A percentile compares a stretch with the other conserved stretches of the same genome.
phyloP scores from a whole-genome alignment of 2,797 vertebrate species.

The Bradypus variegatus region DNA sequence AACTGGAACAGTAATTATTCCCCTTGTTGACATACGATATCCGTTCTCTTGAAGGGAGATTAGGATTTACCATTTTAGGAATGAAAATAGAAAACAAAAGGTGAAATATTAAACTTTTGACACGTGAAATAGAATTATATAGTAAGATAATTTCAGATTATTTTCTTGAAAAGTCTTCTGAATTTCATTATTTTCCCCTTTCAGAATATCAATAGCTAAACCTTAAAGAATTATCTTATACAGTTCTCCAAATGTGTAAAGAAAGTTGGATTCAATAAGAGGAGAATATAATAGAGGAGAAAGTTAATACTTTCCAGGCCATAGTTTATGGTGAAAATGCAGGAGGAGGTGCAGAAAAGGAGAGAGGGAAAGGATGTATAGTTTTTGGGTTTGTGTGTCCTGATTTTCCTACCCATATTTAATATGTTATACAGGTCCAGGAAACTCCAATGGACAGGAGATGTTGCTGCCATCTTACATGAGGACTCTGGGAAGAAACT shows the following conservation, averaged over 20 bases:
- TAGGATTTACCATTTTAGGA: slow-evolving; percentile 18
- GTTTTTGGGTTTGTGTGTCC: neutral
- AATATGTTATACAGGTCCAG: neutral
- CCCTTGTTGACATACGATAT: slow-evolving; percentile 1
- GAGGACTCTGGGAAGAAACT: neutral
- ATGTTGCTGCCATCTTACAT: neutral
- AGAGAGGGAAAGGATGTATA: neutral
- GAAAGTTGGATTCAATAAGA: neutral
- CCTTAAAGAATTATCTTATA: neutral
- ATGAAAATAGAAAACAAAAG: slow-evolving; percentile 5
- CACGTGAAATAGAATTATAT: neutral
- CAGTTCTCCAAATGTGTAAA: neutral
- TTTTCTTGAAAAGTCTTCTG: neutral
- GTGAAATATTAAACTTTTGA: neutral
- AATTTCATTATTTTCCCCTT: neutral
- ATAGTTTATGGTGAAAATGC: neutral
- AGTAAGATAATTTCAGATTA: neutral
- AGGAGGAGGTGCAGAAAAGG: neutral
- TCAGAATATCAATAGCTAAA: neutral
- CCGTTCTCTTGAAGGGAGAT: neutral
- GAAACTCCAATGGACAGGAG: neutral
- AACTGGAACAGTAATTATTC: neutral
- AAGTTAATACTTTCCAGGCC: neutral
- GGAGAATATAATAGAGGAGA: neutral
- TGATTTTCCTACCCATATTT: neutral